Evolutionary conservation across 2,113 vertebrate genomes (phyloP), one percentile per base, ranked within the genome.

Genomic region (Salvelinus sp.): DNA sequence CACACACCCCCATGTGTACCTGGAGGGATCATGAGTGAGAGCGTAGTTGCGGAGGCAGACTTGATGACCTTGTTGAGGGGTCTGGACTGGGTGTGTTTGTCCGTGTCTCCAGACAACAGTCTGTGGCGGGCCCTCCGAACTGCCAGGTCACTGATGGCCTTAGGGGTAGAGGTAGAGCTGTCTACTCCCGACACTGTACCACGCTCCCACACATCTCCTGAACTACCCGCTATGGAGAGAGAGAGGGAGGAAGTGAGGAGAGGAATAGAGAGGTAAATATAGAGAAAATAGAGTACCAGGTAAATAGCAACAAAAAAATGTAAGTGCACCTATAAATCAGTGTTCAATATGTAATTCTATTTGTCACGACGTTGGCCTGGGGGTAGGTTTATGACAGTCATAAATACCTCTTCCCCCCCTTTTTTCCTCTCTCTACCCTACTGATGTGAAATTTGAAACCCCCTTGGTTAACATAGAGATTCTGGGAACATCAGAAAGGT

Each of bases 31-130:
- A 99, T 95, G 76, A 99, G 96, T 0, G 97, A 99, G 82, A 99
- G 95, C 20, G 97, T 94, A 48, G 96, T 98, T 75, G 97, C 96
- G 0, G 97, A 99, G 66, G 97, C 97, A 0, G 97, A 99, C 92
- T 98, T 99, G 93, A 99, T 98, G 91, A 99, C 97, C 93, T 99
- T 99, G 93, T 95, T 97, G 88, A 97, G 91, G 22, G 96, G 96
- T 68, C 95, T 93, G 30, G 96, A 87, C 74, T 69, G 74, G 2
- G 93, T 72, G 54, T 94, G 96, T 87, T 98, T 98, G 86, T 98
- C 97, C 6, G 94, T 89, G 76, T 99, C 97, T 60, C 96, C 97
- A 0, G 97, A 98, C 70, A 99, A 94, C 75, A 98, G 93, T 70
- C 97, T 92, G 80, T 99, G 97, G 23, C 96, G 96, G 74, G 97